phyloP scores from a whole-genome alignment of 2,888 invertebrate species.

The Chrysotoxum bicinctum region DNA sequence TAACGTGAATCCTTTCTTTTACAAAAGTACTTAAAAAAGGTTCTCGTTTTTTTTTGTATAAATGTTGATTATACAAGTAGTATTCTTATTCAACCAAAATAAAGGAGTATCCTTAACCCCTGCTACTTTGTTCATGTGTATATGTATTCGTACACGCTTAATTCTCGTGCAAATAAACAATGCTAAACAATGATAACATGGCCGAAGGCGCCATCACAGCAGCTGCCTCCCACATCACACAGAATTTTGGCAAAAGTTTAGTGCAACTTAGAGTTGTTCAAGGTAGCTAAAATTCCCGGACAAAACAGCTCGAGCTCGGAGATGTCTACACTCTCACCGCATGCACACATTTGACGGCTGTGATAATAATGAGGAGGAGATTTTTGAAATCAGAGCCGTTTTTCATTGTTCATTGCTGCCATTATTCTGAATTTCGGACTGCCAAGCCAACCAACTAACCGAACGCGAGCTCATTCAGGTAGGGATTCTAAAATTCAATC shows the following conservation, averaged over 20 bases:
- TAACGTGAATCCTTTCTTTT: slow-evolving; percentile 43
- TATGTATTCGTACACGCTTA: background rate
- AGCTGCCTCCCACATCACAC: background rate
- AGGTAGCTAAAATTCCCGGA: slow-evolving; percentile 10
- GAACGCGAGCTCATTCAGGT: slow-evolving; percentile 59
- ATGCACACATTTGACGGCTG: slow-evolving; percentile 14
- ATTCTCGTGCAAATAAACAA: slow-evolving; percentile 59
- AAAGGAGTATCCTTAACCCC: slow-evolving; percentile 56
- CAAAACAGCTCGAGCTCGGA: background rate
- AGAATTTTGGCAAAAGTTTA: slow-evolving; percentile 25
- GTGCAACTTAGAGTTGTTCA: slow-evolving; percentile 48
- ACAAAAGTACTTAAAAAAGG: slow-evolving; percentile 46
- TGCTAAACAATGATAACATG: slow-evolving; percentile 43
- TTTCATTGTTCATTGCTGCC: slow-evolving; percentile 59
- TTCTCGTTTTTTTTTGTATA: slow-evolving; percentile 27
- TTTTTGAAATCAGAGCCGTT: slow-evolving; percentile 62
- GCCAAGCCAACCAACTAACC: slow-evolving; percentile 21
- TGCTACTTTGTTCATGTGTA: slow-evolving; percentile 10
- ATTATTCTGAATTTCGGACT: slow-evolving; percentile 50
- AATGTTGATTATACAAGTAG: slow-evolving; percentile 26
- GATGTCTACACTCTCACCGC: background rate
- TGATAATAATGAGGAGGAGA: slow-evolving; percentile 60
- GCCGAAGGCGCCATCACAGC: slow-evolving; percentile 46
- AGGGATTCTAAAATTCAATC: slow-evolving; percentile 51
- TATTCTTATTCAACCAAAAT: background rate